Conservation (phyloP, 1,140 invertebrate species). For the Magallana gigas region DNA sequence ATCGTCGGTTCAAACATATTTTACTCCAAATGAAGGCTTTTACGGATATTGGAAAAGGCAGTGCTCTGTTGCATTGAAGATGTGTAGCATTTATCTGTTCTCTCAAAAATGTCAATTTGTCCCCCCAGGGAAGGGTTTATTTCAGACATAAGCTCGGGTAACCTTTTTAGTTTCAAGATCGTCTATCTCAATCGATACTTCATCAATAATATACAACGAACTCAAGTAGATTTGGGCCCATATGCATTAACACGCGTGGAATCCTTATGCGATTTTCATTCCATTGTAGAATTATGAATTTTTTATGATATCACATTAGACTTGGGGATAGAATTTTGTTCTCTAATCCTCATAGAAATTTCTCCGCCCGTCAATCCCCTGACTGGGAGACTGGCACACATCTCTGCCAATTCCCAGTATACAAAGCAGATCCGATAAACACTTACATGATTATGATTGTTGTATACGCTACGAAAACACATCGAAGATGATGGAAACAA, state of each 20-base stretch:
- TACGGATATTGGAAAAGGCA: not conserved
- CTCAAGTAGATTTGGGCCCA: not conserved
- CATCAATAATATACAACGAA: conserved; percentile 17
- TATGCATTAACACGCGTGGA: conserved; percentile 18
- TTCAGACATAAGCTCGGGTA: conserved; percentile 3
- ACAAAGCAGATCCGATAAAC: not conserved
- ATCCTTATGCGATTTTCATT: not conserved
- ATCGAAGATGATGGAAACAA: conserved; percentile 25
- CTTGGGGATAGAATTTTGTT: not conserved
- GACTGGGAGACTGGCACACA: not conserved
- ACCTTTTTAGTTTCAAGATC: conserved; percentile 23
- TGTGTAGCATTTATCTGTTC: not conserved
- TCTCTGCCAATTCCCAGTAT: conserved; percentile 6
- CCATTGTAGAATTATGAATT: conserved; percentile 18
- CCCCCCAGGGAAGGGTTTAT: conserved; percentile 3
- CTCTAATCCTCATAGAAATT: not conserved
- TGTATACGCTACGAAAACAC: conserved; percentile 1
- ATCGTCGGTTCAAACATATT: conserved; percentile 22
- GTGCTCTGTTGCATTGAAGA: not conserved
- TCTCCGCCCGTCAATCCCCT: not conserved
- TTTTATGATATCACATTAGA: conserved; percentile 16
- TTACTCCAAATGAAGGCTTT: not conserved
- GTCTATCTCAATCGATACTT: conserved; percentile 19
- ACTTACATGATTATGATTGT: conserved; percentile 20
- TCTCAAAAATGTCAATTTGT: conserved; percentile 1